Percentiles rank a stretch among this genome's conserved stretches.
phyloP scores from a whole-genome alignment of 2,113 vertebrate genomes.

The Phalacrocorax carbo region DNA sequence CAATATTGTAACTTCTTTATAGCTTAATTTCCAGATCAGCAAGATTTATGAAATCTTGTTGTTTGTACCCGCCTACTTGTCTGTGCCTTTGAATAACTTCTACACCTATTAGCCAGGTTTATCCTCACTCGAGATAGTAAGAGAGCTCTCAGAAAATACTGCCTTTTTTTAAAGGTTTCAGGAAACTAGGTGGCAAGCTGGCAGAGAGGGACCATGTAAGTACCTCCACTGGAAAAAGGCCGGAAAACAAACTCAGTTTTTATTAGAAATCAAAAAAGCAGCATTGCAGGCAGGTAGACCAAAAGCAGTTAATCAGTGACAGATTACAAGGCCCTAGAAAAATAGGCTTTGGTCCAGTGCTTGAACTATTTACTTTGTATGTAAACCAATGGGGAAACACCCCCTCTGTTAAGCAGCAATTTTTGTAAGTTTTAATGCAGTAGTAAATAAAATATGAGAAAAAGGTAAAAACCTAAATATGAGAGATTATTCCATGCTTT shows the following conservation, averaged over 20 bases:
- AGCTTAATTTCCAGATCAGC: not conserved
- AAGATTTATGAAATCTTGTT: not conserved
- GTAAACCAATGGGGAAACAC: not conserved
- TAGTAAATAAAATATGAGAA: not conserved
- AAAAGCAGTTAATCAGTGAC: not conserved
- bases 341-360: not conserved
- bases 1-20: not conserved
- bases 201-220: not conserved
- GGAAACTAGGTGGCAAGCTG: not conserved
- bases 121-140: not conserved
- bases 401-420: not conserved
- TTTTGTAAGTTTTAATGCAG: not conserved
- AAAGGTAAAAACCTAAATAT: not conserved
- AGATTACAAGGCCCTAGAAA: not conserved
- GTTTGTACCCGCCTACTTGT: not conserved
- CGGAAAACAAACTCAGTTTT: not conserved
- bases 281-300: not conserved
- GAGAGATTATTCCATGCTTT: not conserved
- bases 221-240: not conserved
- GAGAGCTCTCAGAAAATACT: not conserved
- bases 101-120: not conserved
- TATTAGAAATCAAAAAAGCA: not conserved
- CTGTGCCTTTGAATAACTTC: not conserved
- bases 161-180: not conserved
- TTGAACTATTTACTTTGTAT: not conserved